Conservation (phyloP, 2,113 vertebrate species). For the Ophiodon elongatus region DNA sequence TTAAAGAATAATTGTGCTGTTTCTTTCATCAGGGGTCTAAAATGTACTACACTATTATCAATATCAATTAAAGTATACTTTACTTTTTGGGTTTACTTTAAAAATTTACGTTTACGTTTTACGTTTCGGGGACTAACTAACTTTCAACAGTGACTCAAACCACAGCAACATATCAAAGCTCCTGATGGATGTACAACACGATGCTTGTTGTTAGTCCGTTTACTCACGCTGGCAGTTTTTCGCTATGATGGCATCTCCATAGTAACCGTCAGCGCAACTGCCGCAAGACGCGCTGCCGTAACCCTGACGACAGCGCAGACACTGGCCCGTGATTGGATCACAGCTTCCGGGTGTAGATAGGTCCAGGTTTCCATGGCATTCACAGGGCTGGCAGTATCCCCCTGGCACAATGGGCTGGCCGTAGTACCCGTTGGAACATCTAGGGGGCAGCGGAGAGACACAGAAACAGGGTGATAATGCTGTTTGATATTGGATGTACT, state of each 20-base stretch:
- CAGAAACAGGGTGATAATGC: neutral
- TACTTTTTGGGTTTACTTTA: too few relatives aligned
- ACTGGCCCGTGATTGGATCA: conserved; percentile 93
- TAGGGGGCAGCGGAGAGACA: conserved; percentile 69
- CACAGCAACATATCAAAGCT: neutral
- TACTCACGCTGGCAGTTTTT: conserved; percentile 95
- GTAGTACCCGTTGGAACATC: conserved; percentile 94
- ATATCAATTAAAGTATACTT: neutral
- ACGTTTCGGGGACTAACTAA: too few relatives aligned
- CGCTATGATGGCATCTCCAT: conserved; percentile 90
- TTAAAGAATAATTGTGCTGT: neutral
- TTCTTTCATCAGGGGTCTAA: neutral
- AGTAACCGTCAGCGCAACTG: conserved; percentile 92
- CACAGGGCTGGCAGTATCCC: conserved; percentile 91
- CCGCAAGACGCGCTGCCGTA: conserved; percentile 90
- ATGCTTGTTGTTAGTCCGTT: neutral
- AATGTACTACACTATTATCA: neutral
- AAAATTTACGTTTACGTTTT: neutral
- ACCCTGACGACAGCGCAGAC: conserved; percentile 92
- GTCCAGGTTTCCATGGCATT: conserved; percentile 95
- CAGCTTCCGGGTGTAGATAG: conserved; percentile 90
- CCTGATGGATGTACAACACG: neutral
- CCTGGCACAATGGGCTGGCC: conserved; percentile 90
- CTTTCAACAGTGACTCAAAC: neutral
- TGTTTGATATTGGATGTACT: neutral